A percentile compares a stretch with the other conserved stretches of the same genome.
Conservation (phyloP, 2,113 vertebrate genomes). For the Nesogale talazaci region DNA sequence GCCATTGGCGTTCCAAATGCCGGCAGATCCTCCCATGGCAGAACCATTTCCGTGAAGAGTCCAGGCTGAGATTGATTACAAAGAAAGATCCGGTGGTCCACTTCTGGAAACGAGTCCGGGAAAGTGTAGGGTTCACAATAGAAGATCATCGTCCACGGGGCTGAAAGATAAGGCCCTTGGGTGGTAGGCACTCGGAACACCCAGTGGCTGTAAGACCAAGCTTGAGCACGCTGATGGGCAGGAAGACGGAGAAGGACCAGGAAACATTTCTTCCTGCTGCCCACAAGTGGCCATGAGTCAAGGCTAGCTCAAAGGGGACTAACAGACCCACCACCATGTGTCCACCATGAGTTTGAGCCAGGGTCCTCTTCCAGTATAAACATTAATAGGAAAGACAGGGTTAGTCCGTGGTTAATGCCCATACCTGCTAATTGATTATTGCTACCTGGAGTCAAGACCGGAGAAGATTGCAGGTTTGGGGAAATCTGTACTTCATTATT, state of each 20-base stretch:
- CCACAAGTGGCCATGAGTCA: background rate
- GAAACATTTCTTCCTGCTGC: background rate
- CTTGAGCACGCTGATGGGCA: background rate
- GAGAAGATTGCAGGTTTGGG: background rate
- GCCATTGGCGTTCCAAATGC: background rate
- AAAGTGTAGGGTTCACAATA: background rate
- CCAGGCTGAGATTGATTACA: background rate
- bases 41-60: background rate
- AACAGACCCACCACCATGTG: background rate
- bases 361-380: background rate
- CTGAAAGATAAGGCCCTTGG: background rate
- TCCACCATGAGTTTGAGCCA: background rate
- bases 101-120: background rate
- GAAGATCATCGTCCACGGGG: background rate
- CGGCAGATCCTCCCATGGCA: background rate
- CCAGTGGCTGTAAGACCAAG: background rate
- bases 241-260: background rate
- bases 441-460: background rate
- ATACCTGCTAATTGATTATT: too few species aligned
- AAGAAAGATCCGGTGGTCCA: background rate
- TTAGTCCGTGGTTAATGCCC: background rate
- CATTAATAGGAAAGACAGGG: background rate
- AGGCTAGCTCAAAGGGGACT: background rate
- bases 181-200: background rate
- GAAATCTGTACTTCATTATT: conserved; percentile 6